These are phyloP conservation scores for Catagonus wagneri DNA, from an alignment of 2,113 vertebrate species.

Conservation along the genomic window DNA sequence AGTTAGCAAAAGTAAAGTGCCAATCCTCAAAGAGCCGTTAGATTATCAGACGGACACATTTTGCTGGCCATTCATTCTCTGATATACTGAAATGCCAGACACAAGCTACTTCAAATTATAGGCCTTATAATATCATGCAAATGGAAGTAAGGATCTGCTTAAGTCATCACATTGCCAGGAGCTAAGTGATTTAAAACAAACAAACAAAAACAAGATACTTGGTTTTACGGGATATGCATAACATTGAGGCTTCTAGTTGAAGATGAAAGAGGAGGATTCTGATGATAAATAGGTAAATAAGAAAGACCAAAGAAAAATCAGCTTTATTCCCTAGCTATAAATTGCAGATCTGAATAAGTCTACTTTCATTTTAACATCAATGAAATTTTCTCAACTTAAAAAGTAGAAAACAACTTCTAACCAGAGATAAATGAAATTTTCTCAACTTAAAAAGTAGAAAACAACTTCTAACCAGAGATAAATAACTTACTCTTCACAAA, in stretches of 20 bases:
- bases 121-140: background rate
- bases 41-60: background rate
- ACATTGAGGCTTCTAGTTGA: background rate
- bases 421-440: background rate
- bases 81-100: background rate
- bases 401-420: background rate
- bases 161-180: conserved; percentile 3
- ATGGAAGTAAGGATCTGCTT: background rate
- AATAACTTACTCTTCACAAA: background rate
- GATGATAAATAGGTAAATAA: background rate
- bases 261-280: background rate
- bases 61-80: background rate
- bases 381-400: background rate
- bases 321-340: conserved; percentile 12
- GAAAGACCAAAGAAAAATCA: background rate
- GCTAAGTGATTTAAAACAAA: conserved; percentile 1
- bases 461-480: background rate
- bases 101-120: conserved; percentile 39
- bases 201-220: background rate
- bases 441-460: background rate
- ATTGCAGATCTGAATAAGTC: background rate
- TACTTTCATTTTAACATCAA: background rate
- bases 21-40: background rate
- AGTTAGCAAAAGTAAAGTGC: background rate
- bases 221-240: background rate